A percentile compares a stretch with the other conserved stretches of the same genome.
Evolutionary conservation across 2,113 vertebrate genomes (phyloP).

Genomic region (Scolopax mira): DNA sequence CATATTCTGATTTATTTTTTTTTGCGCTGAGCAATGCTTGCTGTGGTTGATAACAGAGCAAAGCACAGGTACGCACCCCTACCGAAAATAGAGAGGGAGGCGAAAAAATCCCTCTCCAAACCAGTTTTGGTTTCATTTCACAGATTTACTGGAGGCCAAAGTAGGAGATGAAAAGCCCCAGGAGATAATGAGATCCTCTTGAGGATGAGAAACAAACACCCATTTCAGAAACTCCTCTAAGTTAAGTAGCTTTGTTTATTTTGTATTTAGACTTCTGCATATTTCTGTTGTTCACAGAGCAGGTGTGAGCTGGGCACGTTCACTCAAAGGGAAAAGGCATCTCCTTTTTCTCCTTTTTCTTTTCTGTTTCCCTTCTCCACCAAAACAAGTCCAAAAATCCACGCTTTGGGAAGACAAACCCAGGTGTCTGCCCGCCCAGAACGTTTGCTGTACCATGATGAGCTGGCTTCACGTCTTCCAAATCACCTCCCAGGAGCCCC

Average conservation of each 20-base stretch:
- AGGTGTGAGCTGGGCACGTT: background rate
- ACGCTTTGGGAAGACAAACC: background rate
- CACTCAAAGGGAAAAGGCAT: background rate
- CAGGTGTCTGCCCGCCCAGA: fast-evolving
- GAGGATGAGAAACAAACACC: background rate
- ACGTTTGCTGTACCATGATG: background rate
- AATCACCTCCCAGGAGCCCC: background rate
- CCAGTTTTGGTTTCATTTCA: background rate
- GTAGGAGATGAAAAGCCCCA: background rate
- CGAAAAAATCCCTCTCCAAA: background rate
- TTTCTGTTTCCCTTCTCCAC: background rate
- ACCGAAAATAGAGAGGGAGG: background rate
- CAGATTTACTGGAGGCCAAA: background rate
- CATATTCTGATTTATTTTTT: fast-evolving
- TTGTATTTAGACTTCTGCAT: background rate
- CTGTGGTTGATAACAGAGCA: background rate
- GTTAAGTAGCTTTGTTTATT: background rate
- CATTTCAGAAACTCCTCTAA: background rate
- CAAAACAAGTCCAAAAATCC: background rate
- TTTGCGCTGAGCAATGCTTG: fast-evolving
- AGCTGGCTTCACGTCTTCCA: background rate
- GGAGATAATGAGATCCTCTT: background rate
- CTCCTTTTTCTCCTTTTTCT: background rate
- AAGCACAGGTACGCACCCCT: background rate
- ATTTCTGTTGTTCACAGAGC: background rate